Evolutionary conservation across 2,888 invertebrate genomes (phyloP).

Genomic region (Deilephila porcellus): DNA sequence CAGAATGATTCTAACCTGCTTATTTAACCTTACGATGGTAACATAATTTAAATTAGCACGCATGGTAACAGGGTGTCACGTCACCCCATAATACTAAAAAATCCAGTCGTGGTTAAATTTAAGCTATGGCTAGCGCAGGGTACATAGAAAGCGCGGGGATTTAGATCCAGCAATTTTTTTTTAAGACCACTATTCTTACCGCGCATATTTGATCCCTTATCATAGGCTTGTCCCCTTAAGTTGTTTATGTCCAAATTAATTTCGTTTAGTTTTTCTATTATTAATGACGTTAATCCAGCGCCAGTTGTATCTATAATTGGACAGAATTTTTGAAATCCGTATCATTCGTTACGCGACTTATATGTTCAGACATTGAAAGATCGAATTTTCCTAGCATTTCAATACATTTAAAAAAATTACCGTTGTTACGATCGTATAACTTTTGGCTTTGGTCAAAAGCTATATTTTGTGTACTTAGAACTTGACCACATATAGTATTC

Average conservation of each 20-base stretch:
- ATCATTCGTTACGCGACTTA: slow-evolving; percentile 33
- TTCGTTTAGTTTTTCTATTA: slow-evolving; percentile 34
- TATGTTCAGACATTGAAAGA: slow-evolving; percentile 32
- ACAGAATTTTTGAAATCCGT: slow-evolving; percentile 32
- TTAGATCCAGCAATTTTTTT: slow-evolving; percentile 39
- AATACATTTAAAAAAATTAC: slow-evolving; percentile 36
- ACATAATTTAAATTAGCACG: too few relatives aligned
- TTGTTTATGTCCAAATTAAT: slow-evolving; percentile 35
- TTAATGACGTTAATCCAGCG: slow-evolving; percentile 34
- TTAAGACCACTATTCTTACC: slow-evolving; percentile 38
- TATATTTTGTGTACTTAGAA: slow-evolving; percentile 36
- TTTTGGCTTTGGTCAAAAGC: slow-evolving; percentile 36
- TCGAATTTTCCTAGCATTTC: slow-evolving; percentile 37
- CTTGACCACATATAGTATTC: slow-evolving; percentile 38
- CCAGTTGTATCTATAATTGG: slow-evolving; percentile 34
- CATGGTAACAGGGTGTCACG: too few relatives aligned
- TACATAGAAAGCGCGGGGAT: slow-evolving; percentile 38
- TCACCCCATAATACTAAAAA: slow-evolving; percentile 37
- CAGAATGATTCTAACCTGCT: too few relatives aligned
- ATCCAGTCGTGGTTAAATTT: slow-evolving; percentile 38
- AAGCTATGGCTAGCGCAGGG: slow-evolving; percentile 38
- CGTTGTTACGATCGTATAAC: slow-evolving; percentile 37
- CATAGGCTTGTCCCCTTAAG: slow-evolving; percentile 37
- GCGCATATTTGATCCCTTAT: slow-evolving; percentile 38
- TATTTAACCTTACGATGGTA: too few relatives aligned